These are phyloP conservation scores for Hippopotamyrus pictus DNA, from an alignment of 2,797 vertebrate species.

Conservation along the genomic window DNA sequence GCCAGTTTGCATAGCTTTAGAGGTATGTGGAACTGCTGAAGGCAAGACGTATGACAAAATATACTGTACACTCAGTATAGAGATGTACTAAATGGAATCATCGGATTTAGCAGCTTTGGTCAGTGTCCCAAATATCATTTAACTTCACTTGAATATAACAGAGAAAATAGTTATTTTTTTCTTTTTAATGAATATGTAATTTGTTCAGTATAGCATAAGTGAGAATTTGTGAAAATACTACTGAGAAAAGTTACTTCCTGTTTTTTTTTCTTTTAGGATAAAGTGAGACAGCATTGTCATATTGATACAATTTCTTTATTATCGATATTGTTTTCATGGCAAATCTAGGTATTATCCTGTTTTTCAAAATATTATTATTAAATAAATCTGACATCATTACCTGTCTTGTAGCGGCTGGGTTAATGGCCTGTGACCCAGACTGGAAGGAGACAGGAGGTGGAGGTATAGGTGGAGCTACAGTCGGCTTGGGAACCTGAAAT, in stretches of 20 bases:
- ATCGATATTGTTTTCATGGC: background rate
- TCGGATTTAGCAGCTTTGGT: background rate
- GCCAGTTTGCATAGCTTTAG: background rate
- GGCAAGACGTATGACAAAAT: background rate
- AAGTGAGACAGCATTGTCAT: background rate
- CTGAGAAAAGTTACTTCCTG: background rate
- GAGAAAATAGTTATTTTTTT: background rate
- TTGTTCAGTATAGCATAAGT: background rate
- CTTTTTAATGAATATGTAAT: background rate
- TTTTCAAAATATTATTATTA: background rate
- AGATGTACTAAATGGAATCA: background rate
- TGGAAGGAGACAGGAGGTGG: constrained; percentile 48
- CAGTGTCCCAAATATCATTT: background rate
- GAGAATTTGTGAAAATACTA: background rate
- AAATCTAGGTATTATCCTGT: background rate
- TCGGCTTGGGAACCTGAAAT: constrained; percentile 42
- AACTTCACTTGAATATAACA: background rate
- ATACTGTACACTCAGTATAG: background rate
- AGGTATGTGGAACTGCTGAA: background rate
- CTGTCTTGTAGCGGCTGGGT: constrained; percentile 50
- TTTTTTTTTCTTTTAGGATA: background rate
- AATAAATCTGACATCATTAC: constrained; percentile 36
- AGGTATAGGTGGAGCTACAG: constrained; percentile 14
- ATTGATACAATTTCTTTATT: background rate
- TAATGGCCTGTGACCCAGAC: constrained; percentile 27